These are phyloP conservation scores for Apogon hyalosoma DNA, from an alignment of 2,797 vertebrate genomes.

Conservation along the genomic window DNA sequence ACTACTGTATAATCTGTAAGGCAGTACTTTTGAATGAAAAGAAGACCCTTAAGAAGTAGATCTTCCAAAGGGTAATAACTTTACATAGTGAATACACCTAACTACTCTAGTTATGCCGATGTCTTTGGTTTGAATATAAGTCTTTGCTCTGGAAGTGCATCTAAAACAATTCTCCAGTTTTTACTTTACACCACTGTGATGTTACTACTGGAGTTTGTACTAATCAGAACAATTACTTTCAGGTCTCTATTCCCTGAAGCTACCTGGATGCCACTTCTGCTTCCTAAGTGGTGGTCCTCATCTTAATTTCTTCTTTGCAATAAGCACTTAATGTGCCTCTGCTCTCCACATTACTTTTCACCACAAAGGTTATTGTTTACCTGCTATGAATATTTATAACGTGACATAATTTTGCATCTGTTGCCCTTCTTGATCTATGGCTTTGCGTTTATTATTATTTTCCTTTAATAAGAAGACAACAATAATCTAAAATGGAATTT, in stretches of 20 bases:
- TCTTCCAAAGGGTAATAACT: slow-evolving; percentile 43
- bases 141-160: slow-evolving; percentile 56
- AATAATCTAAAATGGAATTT: slow-evolving; percentile 20
- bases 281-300: slow-evolving; percentile 12
- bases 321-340: slow-evolving; percentile 7
- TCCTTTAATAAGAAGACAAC: slow-evolving; percentile 33
- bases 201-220: background rate
- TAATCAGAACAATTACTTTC: background rate
- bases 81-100: slow-evolving; percentile 28
- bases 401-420: slow-evolving; percentile 36
- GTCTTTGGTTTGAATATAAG: slow-evolving; percentile 73
- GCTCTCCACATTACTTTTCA: slow-evolving; percentile 8
- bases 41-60: slow-evolving; percentile 34
- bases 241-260: slow-evolving; percentile 7
- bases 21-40: slow-evolving; percentile 60
- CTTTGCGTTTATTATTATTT: slow-evolving; percentile 45
- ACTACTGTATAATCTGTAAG: slow-evolving; percentile 69
- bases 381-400: slow-evolving; percentile 37
- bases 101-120: slow-evolving; percentile 21
- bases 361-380: slow-evolving; percentile 30
- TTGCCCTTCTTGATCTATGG: slow-evolving; percentile 40
- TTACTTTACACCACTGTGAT: background rate
- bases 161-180: slow-evolving; percentile 43
- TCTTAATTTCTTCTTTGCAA: slow-evolving; percentile 17
- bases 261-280: slow-evolving; percentile 12